Evolutionary conservation across 2,888 invertebrate genomes (phyloP), one percentile per base, ranked within the genome.

Genomic region (Eupithecia tripunctaria): DNA sequence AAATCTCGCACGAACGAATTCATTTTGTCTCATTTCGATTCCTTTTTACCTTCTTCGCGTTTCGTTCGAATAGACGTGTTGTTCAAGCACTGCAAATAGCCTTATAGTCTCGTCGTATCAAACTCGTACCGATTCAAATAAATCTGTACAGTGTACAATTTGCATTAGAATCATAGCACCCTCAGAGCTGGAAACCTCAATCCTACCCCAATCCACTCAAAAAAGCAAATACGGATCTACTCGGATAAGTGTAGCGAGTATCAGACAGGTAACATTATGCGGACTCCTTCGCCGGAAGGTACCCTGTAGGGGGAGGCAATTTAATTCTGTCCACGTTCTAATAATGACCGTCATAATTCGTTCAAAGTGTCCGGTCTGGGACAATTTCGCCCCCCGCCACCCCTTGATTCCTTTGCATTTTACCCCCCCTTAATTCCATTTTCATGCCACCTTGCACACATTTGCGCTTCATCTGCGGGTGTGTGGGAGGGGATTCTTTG

Each of bases 331-430:
- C 95, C 95, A 95, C 95, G 95, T 95, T 93, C 95, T 95, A 95
- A 95, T 95, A 95, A 95, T 95, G 95, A 95, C 95, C 94, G 94
- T 95, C 95, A 95, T 95, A 95, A 95, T 95, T 95, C 95, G 95
- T 95, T 94, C 95, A 95, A 95, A 95, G 95, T 95, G 95, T 95
- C 95, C 95, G 95, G 95, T 93, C 90, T 87, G 93, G 93, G 93
- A 93, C 93, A 91, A 89, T 92, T 91, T 88, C 88, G 87, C 91
- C 90, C 87, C 87, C 81, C 83, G 80, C 82, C 80, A 84, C 86
- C 83, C 83, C 82, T 86, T 88, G 92, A 93, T 94, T 94, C 94
- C 94, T 94, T 94, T 94, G 93, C 94, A 94, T 94, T 91, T 89
- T 85, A 75, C 89, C 90, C 92, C 89, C 88, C 89, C 88, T 90